phyloP scores from a whole-genome alignment of 2,113 vertebrate species.

The Chionis minor region DNA sequence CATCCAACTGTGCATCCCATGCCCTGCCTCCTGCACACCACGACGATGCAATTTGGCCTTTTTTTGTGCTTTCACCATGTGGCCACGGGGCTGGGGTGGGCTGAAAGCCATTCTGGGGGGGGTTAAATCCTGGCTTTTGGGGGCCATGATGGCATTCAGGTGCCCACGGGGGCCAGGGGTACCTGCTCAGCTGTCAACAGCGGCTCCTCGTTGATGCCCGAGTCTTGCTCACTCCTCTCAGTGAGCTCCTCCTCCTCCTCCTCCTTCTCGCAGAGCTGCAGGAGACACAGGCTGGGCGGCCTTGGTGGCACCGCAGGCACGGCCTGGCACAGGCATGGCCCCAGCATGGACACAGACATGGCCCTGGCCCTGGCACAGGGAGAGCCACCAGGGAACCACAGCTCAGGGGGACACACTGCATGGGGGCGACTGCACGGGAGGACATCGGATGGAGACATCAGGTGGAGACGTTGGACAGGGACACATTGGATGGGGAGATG shows the following conservation, averaged over 20 bases:
- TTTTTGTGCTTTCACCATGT: background rate
- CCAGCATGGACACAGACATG: no score
- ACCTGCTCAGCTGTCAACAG: no score
- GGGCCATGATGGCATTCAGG: no score
- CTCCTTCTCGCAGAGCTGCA: no score
- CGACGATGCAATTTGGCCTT: background rate
- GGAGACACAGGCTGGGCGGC: no score
- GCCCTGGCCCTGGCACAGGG: background rate
- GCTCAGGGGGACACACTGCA: background rate
- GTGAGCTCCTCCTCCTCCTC: no score
- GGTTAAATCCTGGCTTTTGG: no score
- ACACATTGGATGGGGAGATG: background rate
- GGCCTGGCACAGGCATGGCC: no score
- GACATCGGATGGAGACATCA: rapidly evolving
- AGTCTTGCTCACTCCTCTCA: no score
- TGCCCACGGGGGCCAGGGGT: no score
- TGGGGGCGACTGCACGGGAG: rapidly evolving
- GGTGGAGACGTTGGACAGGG: background rate
- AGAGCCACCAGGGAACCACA: background rate
- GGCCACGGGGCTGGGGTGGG: background rate
- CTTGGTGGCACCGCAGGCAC: no score
- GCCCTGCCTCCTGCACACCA: background rate
- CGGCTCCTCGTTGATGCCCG: no score
- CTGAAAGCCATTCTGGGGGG: background rate
- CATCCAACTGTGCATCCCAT: background rate